Evolutionary conservation across 1,140 invertebrate species (phyloP).

Genomic region (Papilio machaon): DNA sequence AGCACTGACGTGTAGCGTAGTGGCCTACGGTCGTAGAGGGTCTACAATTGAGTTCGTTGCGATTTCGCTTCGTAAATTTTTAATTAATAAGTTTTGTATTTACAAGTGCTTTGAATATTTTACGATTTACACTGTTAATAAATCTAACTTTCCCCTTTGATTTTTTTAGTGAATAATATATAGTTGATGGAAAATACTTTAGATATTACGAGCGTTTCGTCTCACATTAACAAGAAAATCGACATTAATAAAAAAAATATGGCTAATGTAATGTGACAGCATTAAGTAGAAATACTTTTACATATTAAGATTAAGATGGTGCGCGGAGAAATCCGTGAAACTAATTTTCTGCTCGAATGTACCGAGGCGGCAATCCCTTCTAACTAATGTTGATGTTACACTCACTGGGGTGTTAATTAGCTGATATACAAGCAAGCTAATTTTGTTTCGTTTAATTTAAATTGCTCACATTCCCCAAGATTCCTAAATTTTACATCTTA

Average conservation of each 20-base stretch:
- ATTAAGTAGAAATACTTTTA: neutral
- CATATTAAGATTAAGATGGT: conserved; percentile 3
- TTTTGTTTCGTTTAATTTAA: conserved; percentile 3
- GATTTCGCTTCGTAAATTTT: neutral
- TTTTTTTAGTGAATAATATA: too few species aligned
- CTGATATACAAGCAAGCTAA: conserved; percentile 11
- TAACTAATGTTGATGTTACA: conserved; percentile 26
- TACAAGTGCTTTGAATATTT: neutral
- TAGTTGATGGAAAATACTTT: too few species aligned
- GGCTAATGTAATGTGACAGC: neutral
- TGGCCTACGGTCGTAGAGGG: neutral
- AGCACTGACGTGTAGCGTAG: conserved; percentile 47
- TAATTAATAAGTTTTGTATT: neutral
- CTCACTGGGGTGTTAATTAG: conserved; percentile 14
- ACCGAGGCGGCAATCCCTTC: neutral
- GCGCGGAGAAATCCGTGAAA: conserved; percentile 22
- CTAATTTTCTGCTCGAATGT: conserved; percentile 32
- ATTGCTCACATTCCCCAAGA: neutral
- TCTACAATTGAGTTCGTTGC: neutral
- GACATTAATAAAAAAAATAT: neutral
- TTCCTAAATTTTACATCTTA: neutral
- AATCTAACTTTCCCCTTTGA: too few species aligned
- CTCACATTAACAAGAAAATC: too few species aligned
- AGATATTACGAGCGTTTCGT: too few species aligned
- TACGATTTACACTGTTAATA: too few species aligned